Conservation (phyloP, 2,113 vertebrate species). For the Pseudorasbora parva region DNA sequence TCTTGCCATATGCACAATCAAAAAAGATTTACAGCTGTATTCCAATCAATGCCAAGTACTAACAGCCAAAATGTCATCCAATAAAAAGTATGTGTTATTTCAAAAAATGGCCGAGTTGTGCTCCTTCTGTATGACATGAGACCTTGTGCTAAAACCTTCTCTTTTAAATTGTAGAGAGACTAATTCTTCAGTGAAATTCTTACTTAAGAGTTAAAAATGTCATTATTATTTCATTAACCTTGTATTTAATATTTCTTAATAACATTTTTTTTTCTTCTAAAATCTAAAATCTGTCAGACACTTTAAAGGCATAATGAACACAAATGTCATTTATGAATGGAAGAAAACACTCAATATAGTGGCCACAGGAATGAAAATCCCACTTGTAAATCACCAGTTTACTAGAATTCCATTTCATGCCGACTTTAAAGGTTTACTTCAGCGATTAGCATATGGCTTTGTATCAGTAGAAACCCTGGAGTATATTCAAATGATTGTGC, state of each 20-base stretch:
- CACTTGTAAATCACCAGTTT: neutral
- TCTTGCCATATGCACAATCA: conserved; percentile 58
- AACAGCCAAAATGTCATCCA: conserved; percentile 70
- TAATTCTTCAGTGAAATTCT: neutral
- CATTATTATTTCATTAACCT: neutral
- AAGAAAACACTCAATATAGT: neutral
- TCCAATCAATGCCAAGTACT: conserved; percentile 67
- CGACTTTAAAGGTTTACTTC: no score
- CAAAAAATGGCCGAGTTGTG: conserved; percentile 52
- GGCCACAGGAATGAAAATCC: neutral
- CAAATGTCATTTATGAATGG: neutral
- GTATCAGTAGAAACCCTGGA: no score
- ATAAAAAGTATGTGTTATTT: conserved; percentile 75
- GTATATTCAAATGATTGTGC: no score
- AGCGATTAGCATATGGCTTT: no score
- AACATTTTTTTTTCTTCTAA: no score
- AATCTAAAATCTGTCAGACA: neutral
- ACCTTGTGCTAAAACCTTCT: neutral
- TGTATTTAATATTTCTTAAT: neutral
- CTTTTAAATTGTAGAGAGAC: neutral
- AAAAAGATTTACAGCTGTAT: conserved; percentile 60
- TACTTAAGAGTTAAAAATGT: neutral
- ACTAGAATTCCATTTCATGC: no score
- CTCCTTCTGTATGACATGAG: neutral
- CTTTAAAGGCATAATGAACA: neutral